These are phyloP conservation scores for Drosophila takahashii DNA, from an alignment of 1,140 invertebrate species.

Conservation along the genomic window DNA sequence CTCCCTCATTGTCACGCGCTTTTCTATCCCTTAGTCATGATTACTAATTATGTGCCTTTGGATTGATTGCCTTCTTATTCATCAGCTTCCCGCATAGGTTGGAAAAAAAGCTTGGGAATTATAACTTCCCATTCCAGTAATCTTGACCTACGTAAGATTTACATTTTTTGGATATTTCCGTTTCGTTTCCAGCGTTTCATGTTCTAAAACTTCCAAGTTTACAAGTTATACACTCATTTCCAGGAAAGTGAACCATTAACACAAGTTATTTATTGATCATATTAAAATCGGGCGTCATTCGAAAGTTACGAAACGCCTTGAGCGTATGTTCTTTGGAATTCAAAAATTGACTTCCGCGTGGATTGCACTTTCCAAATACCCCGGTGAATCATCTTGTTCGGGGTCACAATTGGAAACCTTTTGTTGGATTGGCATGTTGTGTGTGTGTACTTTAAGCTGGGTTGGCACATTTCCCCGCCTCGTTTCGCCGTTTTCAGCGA, in stretches of 20 bases:
- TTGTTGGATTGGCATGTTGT: constrained; percentile 19
- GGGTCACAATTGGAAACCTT: constrained; percentile 58
- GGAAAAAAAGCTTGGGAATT: background rate
- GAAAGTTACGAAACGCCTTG: constrained; percentile 14
- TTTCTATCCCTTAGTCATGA: constrained; percentile 32
- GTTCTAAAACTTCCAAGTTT: background rate
- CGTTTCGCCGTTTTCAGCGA: constrained; percentile 14
- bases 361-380: constrained; percentile 30
- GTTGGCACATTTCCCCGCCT: constrained; percentile 33
- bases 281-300: constrained; percentile 11
- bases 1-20: constrained; percentile 23
- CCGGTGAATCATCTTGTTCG: constrained; percentile 37
- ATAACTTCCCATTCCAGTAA: background rate
- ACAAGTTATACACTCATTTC: background rate
- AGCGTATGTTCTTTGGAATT: constrained; percentile 15
- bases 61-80: constrained; percentile 22
- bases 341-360: constrained; percentile 32
- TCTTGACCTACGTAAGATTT: background rate
- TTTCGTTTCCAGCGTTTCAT: no score
- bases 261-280: background rate
- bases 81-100: background rate
- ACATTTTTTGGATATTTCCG: no score
- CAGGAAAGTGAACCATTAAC: background rate
- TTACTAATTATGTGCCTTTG: constrained; percentile 36
- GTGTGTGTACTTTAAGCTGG: constrained; percentile 8